Evolutionary conservation across 1,140 invertebrate species (phyloP).

Genomic region (Drosophila sproati): DNA sequence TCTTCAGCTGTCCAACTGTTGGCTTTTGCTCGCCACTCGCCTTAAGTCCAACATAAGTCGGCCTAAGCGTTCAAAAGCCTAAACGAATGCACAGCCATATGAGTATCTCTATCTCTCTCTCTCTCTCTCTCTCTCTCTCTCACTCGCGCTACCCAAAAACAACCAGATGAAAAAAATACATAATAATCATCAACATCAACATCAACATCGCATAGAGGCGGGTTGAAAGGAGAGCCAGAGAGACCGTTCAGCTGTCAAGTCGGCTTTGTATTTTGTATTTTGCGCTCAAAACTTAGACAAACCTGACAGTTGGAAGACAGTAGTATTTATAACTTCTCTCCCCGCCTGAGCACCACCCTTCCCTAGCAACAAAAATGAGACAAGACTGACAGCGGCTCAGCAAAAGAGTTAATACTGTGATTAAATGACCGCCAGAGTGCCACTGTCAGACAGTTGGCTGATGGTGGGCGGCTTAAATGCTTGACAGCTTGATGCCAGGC

Average conservation of each 20-base stretch:
- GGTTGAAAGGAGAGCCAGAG: conserved; percentile 8
- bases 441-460: conserved; percentile 66
- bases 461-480: conserved; percentile 70
- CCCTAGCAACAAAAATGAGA: conserved; percentile 53
- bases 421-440: conserved; percentile 78
- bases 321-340: conserved; percentile 71
- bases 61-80: conserved; percentile 82
- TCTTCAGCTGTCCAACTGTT: conserved; percentile 71
- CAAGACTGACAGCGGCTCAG: conserved; percentile 83
- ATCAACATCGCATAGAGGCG: background rate
- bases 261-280: conserved; percentile 75
- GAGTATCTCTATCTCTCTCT: conserved; percentile 11
- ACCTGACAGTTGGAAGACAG: conserved; percentile 82
- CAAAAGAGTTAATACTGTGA: conserved; percentile 84
- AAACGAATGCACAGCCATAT: conserved; percentile 71
- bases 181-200: conserved; percentile 74
- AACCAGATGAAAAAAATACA: conserved; percentile 66
- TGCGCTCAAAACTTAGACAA: conserved; percentile 81
- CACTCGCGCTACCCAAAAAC: conserved; percentile 21
- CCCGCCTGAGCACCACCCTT: background rate
- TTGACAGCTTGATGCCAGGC: conserved; percentile 61
- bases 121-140: too few relatives aligned
- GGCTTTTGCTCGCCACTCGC: conserved; percentile 74
- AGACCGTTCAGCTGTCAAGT: conserved; percentile 78
- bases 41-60: conserved; percentile 79